Conservation (phyloP, 2,797 vertebrate species). For the Geotria australis region DNA sequence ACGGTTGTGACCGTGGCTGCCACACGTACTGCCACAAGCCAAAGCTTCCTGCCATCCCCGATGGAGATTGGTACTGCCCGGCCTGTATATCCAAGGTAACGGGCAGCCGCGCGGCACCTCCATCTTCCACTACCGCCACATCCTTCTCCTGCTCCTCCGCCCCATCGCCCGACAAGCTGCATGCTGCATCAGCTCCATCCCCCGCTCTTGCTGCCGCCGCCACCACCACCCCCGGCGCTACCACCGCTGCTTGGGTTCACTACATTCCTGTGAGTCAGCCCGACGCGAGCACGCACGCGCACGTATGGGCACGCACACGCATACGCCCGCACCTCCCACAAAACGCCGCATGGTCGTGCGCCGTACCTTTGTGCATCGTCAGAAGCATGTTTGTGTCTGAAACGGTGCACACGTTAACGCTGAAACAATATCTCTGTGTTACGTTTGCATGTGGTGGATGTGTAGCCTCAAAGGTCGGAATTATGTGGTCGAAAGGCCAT, state of each 20-base stretch:
- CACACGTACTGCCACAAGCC: conserved; percentile 96
- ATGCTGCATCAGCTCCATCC: background rate
- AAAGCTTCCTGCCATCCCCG: conserved; percentile 78
- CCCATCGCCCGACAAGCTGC: background rate
- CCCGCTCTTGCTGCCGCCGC: background rate
- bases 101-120: background rate
- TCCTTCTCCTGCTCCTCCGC: background rate
- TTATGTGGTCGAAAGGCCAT: too few species aligned
- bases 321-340: too few species aligned
- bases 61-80: conserved; percentile 98
- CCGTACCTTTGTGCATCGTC: too few species aligned
- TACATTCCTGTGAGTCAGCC: too few species aligned
- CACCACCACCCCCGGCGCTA: background rate
- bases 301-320: too few species aligned
- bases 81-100: conserved; percentile 89
- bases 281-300: too few species aligned
- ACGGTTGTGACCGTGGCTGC: conserved; percentile 94
- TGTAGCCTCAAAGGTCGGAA: too few species aligned
- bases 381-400: too few species aligned
- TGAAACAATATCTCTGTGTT: too few species aligned
- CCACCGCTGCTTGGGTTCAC: background rate
- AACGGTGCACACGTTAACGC: too few species aligned
- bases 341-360: too few species aligned
- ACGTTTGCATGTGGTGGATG: too few species aligned
- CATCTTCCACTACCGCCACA: background rate